These are phyloP conservation scores for Drosophila pseudotakahashii DNA, from an alignment of 2,888 invertebrate genomes.

Conservation along the genomic window DNA sequence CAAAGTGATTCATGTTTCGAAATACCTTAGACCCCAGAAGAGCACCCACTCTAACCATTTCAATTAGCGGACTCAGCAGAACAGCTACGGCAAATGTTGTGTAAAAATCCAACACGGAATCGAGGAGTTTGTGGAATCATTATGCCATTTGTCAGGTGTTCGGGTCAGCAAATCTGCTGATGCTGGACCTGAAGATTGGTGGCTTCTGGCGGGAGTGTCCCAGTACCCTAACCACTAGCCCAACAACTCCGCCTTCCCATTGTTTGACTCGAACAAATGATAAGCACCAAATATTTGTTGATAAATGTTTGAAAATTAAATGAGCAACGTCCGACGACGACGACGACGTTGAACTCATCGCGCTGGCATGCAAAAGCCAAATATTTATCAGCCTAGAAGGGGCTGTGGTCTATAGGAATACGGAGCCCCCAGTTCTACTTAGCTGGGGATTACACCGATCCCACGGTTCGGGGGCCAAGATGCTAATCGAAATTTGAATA, in stretches of 20 bases:
- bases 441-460: slow-evolving; percentile 56
- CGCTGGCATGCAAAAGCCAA: slow-evolving; percentile 74
- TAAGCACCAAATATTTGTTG: slow-evolving; percentile 78
- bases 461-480: slow-evolving; percentile 58
- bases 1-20: slow-evolving; percentile 23
- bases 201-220: slow-evolving; percentile 37
- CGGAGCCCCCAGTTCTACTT: slow-evolving; percentile 28
- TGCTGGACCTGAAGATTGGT: not conserved
- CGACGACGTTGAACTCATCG: slow-evolving; percentile 75
- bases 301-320: slow-evolving; percentile 80
- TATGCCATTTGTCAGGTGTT: slow-evolving; percentile 36
- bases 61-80: slow-evolving; percentile 28
- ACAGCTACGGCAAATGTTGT: slow-evolving; percentile 29
- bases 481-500: slow-evolving; percentile 75
- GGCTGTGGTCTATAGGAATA: not conserved
- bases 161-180: slow-evolving; percentile 40
- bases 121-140: slow-evolving; percentile 22
- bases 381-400: slow-evolving; percentile 69
- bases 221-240: not conserved
- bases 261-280: slow-evolving; percentile 72
- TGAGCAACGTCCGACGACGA: slow-evolving; percentile 55
- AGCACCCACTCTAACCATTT: slow-evolving; percentile 26
- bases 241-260: not conserved
- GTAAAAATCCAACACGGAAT: not conserved
- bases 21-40: slow-evolving; percentile 12